phyloP scores from a whole-genome alignment of 2,888 invertebrate species.

The Germaria angustata region DNA sequence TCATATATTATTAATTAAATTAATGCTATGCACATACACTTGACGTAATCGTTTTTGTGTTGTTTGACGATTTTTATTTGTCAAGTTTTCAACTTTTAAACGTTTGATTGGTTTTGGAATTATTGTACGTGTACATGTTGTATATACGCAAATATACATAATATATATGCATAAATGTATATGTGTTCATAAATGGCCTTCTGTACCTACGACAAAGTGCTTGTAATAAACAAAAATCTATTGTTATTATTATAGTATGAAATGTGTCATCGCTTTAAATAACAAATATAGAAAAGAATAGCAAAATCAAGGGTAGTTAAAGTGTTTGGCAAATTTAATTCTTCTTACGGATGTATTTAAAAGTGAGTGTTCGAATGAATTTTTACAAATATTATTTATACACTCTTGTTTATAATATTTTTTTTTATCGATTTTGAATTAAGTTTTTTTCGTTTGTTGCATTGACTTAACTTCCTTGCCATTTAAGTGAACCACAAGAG shows the following conservation, averaged over 20 bases:
- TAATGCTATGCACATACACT: neutral
- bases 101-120: neutral
- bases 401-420: neutral
- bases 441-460: neutral
- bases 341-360: neutral
- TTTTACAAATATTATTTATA: neutral
- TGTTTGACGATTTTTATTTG: neutral
- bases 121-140: neutral
- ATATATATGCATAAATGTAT: too few relatives aligned
- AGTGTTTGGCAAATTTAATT: conserved; percentile 44
- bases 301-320: conserved; percentile 43
- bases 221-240: conserved; percentile 4
- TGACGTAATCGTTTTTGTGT: neutral
- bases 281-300: conserved; percentile 10
- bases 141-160: too few relatives aligned
- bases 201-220: neutral
- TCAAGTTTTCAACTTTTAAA: neutral
- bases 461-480: neutral
- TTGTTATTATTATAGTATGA: conserved; percentile 5
- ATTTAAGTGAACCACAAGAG: neutral
- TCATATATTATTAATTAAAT: conserved; percentile 24
- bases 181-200: neutral
- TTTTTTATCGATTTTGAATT: conserved; percentile 20
- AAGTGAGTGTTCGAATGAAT: conserved; percentile 14
- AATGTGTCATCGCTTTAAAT: conserved; percentile 3